A percentile compares a stretch with the other conserved stretches of the same genome.
Conservation (phyloP, 2,888 invertebrate species). For the Amphimallon solstitiale region DNA sequence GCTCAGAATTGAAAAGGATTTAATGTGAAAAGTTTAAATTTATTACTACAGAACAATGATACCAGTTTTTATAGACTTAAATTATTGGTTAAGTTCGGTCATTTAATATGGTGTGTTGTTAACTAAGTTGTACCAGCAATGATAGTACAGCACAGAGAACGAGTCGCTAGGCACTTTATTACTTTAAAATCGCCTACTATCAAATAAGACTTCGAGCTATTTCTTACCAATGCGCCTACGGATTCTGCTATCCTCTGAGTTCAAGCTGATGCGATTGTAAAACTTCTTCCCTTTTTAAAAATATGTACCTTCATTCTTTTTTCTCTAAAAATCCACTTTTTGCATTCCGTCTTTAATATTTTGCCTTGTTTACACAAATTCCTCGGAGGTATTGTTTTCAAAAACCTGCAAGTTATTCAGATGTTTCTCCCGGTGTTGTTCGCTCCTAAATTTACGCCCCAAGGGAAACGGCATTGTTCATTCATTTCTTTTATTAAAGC, state of each 20-base stretch:
- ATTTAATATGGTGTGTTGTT: constrained; percentile 59
- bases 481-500: constrained; percentile 55
- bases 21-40: constrained; percentile 65
- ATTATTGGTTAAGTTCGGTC: constrained; percentile 64
- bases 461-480: constrained; percentile 49
- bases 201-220: constrained; percentile 24
- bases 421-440: constrained; percentile 42
- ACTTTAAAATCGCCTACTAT: constrained; percentile 37
- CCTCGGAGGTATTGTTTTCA: constrained; percentile 43
- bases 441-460: constrained; percentile 34
- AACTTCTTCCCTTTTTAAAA: constrained; percentile 22
- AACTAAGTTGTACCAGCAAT: constrained; percentile 57
- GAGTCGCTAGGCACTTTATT: constrained; percentile 38
- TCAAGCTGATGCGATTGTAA: neutral
- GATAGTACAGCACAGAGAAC: constrained; percentile 50
- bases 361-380: constrained; percentile 44
- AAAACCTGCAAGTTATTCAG: constrained; percentile 40
- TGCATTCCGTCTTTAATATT: constrained; percentile 33
- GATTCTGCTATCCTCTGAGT: neutral
- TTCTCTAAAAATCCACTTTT: constrained; percentile 23
- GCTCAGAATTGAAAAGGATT: constrained; percentile 62
- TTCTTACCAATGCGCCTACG: constrained; percentile 26
- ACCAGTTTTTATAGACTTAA: constrained; percentile 64
- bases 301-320: constrained; percentile 9
- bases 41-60: constrained; percentile 64